A percentile compares a stretch with the other conserved stretches of the same genome.
These are phyloP conservation scores for Danionella cerebrum DNA, from an alignment of 2,113 vertebrate species.

Conservation along the genomic window DNA sequence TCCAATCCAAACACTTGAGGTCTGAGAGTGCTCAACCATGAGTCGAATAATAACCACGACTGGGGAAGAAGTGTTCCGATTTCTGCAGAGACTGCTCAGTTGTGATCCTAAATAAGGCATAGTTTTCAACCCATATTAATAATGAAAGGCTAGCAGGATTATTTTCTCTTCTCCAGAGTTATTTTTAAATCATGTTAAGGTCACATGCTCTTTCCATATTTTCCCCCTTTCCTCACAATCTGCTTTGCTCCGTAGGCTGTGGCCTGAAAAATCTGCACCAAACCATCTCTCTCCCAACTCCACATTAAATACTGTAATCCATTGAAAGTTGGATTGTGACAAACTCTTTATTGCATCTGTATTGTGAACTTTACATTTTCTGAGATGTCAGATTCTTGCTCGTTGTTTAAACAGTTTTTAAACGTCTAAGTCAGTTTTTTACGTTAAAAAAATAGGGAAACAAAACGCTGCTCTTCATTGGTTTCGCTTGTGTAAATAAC, in stretches of 20 bases:
- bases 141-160: neutral
- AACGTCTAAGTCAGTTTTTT: too few species aligned
- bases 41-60: too few species aligned
- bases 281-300: neutral
- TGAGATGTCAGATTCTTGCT: neutral
- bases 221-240: slow-evolving; percentile 6
- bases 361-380: neutral
- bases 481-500: neutral
- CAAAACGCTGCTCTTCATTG: too few species aligned
- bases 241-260: slow-evolving; percentile 11
- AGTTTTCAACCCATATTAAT: neutral
- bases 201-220: slow-evolving; percentile 8
- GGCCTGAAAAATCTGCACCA: neutral
- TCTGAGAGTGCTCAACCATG: too few species aligned
- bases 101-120: neutral
- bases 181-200: slow-evolving; percentile 7
- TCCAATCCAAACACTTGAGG: too few species aligned
- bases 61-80: too few species aligned
- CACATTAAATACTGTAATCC: slow-evolving; percentile 24
- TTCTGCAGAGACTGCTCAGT: neutral
- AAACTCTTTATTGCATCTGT: slow-evolving; percentile 11
- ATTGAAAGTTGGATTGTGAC: neutral
- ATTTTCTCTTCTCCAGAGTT: neutral
- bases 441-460: too few species aligned
- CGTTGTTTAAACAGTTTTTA: neutral